Evolutionary conservation across 2,113 vertebrate genomes (phyloP), one percentile per base, ranked within the genome.

Genomic region (Megaleporinus macrocephalus): DNA sequence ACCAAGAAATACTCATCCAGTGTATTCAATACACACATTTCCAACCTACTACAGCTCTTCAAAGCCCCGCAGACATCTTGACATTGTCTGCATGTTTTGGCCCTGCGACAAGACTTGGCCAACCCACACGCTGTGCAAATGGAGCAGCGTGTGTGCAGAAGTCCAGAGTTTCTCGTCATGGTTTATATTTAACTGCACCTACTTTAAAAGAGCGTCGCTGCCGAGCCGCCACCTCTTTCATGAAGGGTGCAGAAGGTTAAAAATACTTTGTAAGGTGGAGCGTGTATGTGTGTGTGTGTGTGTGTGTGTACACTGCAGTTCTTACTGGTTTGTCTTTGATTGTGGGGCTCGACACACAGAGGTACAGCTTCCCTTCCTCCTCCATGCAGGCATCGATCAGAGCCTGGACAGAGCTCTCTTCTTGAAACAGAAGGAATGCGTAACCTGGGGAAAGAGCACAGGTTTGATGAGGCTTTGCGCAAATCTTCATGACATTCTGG

Each of bases 241-340:
- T 44, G 24, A 63, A 29, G 55, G n/a, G 24, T 53, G 61, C n/a
- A 36, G 47, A 33, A 85, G 61, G 16, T 73, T 78, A 81, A 78
- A 81, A 85, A 73, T 26, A 80, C 71, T 49, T 15, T 10, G 4
- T 27, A 18, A 57, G 29, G 22, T 78, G 70, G 15, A 63, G 26
- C 2, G 20, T 22, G 51, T 18, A 2, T 51, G 49, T 11, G 49
- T 51, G 49, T 11, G 49, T 57, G 53, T 22, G 57, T 10, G 57
- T 72, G 55, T 44, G 73, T 59, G 49, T 82, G 10, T 15, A 22
- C 1, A 14, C 49, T 65, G 30, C 20, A 57, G 16, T 10, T 93
- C 97, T 93, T 91, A 99, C 98, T 59, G 98, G 98, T 87, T 99
- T 99, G 91, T 99, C 98, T 95, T 99, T 99, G 92, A 99, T 99